Conservation (phyloP, 2,113 vertebrate species). For the Corythaixoides concolor region DNA sequence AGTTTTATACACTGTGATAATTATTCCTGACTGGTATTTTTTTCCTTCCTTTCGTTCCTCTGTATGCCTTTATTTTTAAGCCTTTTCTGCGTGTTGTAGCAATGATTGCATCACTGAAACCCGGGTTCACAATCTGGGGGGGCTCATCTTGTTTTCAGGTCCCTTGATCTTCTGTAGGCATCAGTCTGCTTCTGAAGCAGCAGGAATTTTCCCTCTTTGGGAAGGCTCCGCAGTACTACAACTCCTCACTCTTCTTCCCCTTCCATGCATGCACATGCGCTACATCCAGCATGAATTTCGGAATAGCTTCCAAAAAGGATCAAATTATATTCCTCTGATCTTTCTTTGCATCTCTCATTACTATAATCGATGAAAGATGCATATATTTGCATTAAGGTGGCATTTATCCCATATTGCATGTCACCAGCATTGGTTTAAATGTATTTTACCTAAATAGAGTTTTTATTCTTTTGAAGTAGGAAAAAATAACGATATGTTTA, state of each 20-base stretch:
- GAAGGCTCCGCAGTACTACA: neutral
- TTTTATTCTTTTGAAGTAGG: slow-evolving; percentile 25
- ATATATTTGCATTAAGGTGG: neutral
- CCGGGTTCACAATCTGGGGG: neutral
- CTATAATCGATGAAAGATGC: neutral
- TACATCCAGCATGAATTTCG: neutral
- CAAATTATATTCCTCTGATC: neutral
- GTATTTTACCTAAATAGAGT: neutral
- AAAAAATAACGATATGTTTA: slow-evolving; percentile 33
- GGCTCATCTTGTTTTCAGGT: neutral
- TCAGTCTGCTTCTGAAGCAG: neutral
- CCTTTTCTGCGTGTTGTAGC: neutral
- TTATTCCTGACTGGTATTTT: slow-evolving; percentile 60
- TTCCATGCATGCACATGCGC: neutral
- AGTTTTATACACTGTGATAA: slow-evolving; percentile 65
- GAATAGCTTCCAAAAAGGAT: neutral
- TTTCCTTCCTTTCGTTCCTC: neutral
- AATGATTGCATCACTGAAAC: neutral
- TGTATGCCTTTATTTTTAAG: neutral
- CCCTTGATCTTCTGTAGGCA: neutral
- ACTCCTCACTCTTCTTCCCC: neutral
- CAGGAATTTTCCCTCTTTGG: neutral
- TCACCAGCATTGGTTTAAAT: slow-evolving; percentile 14
- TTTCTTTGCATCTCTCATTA: neutral
- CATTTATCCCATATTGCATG: neutral